Percentiles rank a stretch among this genome's conserved stretches.
Evolutionary conservation across 1,140 invertebrate genomes (phyloP).

Genomic region (Steinernema feltiae): DNA sequence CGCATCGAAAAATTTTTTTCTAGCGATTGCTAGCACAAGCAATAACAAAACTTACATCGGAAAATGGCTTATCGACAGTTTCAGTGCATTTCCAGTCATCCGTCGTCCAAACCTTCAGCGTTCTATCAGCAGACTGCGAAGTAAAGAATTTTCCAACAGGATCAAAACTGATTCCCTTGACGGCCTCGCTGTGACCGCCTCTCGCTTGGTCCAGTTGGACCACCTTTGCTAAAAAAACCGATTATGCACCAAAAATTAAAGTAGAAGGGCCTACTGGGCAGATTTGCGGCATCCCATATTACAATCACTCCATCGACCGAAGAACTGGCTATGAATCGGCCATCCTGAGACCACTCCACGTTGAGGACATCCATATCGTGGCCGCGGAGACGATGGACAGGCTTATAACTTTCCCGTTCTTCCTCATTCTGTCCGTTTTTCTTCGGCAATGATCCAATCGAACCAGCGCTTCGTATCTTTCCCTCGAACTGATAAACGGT

Average conservation of each 20-base stretch:
- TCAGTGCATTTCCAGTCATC: conserved; percentile 81
- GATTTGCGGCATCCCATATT: conserved; percentile 86
- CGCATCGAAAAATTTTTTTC: too few species aligned
- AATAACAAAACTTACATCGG: conserved; percentile 65
- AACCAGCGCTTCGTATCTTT: conserved; percentile 19
- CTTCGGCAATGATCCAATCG: conserved; percentile 4
- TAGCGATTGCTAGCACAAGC: too few species aligned
- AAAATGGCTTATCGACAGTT: conserved; percentile 80
- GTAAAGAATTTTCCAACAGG: conserved; percentile 92
- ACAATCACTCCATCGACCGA: conserved; percentile 93
- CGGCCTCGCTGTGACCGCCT: conserved; percentile 70
- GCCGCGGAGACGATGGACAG: neutral
- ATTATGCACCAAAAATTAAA: conserved; percentile 16
- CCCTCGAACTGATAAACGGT: conserved; percentile 30
- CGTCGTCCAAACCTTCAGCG: conserved; percentile 85
- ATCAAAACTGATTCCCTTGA: conserved; percentile 89
- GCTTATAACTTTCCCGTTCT: neutral
- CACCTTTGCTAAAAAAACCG: conserved; percentile 59
- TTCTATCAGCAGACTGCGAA: conserved; percentile 85
- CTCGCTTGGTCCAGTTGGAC: conserved; percentile 61
- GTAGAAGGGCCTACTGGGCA: conserved; percentile 65
- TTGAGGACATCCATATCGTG: conserved; percentile 72
- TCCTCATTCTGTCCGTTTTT: conserved; percentile 27
- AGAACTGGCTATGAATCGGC: conserved; percentile 83
- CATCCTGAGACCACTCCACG: conserved; percentile 86